Evolutionary conservation across 2,888 invertebrate genomes (phyloP).

Genomic region (Hecatera dysodea): DNA sequence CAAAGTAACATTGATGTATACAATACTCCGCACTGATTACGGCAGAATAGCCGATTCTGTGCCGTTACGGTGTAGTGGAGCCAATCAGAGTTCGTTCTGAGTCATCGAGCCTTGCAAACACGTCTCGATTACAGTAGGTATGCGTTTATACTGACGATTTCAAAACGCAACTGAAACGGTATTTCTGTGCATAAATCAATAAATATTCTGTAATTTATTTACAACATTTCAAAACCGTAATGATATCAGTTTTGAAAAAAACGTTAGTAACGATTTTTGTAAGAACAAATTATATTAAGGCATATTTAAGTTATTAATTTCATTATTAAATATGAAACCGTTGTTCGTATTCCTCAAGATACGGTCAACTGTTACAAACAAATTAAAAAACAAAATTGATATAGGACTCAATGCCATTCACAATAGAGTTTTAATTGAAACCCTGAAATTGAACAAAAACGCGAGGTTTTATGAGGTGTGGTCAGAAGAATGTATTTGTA

Average conservation of each 20-base stretch:
- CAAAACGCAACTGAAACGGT: constrained; percentile 39
- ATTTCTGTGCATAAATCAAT: not conserved
- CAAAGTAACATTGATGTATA: constrained; percentile 71
- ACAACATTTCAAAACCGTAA: too few species aligned
- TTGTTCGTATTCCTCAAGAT: constrained; percentile 59
- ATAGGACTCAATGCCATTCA: constrained; percentile 69
- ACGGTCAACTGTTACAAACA: constrained; percentile 50
- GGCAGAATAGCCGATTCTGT: constrained; percentile 72
- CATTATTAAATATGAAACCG: not conserved
- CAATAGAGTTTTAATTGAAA: constrained; percentile 67
- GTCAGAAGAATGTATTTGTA: constrained; percentile 57
- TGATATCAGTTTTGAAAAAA: too few species aligned
- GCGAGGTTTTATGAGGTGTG: constrained; percentile 68
- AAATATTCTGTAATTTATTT: too few species aligned
- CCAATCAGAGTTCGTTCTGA: constrained; percentile 76
- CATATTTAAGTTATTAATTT: not conserved
- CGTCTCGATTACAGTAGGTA: constrained; percentile 48
- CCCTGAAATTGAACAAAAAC: constrained; percentile 55
- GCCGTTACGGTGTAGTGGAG: constrained; percentile 71
- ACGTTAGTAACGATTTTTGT: too few species aligned
- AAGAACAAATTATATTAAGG: too few species aligned
- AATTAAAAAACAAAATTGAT: constrained; percentile 70
- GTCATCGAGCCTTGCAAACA: constrained; percentile 75
- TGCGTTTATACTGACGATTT: constrained; percentile 51
- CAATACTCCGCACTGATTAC: constrained; percentile 77